Evolutionary conservation across 2,113 vertebrate species (phyloP), one percentile per base, ranked within the genome.

Genomic region (Etheostoma cragini): DNA sequence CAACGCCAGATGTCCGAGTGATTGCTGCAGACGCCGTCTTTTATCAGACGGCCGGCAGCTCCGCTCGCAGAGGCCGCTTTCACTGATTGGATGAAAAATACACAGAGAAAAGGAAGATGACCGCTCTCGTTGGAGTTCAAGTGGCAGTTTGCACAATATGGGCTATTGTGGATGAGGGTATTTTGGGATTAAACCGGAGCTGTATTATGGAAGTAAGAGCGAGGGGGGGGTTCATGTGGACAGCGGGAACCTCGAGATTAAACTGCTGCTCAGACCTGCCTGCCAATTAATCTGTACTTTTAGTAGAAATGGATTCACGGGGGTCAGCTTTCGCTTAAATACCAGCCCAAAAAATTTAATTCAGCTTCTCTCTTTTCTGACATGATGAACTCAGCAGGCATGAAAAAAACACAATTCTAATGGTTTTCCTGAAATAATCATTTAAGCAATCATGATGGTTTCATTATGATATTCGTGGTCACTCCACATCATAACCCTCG

Each of bases 1-100:
- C 84, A 7, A 77, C 65, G 54, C 80, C 91, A 90, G 92, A 92
- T 93, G 91, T 92, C 80, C 63, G 26, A 82, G 49, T 74, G 77
- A 82, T 83, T 47, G 85, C 86, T 80, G 78, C 84, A 88, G 83
- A 85, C 49, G 67, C 80, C 75, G 88, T 76, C 85, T 86, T 86
- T 87, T 82, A 83, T 85, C 56, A 65, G 85, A 73, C 62, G 16
- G 80, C 68, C 72, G 67, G 75, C 72, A 68, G 58, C 77, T 63
- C 68, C 2, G 33, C 81, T 81, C 62, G 6, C 82, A 83, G 73
- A 46, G 57, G 61, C 46, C 17, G 21, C 76, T 73, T 8, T 38
- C 84, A 15, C 60, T 61, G 86, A 82, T 72, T 80, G 76, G 75
- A 76, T 45, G 64, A 45, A 69, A 80, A 81, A 82, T 74, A 60